Conservation (phyloP, 2,888 invertebrate species). For the Eudasyphora cyanicolor region DNA sequence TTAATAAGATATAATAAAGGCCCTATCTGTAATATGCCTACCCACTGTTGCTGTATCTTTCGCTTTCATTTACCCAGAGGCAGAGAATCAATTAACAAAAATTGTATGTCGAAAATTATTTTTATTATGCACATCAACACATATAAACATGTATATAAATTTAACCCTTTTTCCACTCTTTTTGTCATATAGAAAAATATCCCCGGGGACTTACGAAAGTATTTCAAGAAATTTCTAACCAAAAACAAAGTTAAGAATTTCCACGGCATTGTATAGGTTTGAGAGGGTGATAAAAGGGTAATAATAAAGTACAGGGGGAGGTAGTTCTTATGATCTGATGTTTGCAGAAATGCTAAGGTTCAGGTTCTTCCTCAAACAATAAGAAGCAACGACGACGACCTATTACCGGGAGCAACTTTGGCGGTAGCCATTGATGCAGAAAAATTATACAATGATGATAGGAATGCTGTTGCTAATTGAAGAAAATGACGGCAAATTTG, state of each 20-base stretch:
- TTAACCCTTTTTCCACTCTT: conserved; percentile 11
- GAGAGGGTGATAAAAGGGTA: background rate
- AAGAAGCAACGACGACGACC: background rate
- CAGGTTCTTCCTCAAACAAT: background rate
- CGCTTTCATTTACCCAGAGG: background rate
- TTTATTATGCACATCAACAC: conserved; percentile 25
- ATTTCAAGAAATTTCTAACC: background rate
- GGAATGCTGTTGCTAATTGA: conserved; percentile 22
- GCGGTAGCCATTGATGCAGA: background rate
- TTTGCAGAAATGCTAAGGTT: conserved; percentile 33
- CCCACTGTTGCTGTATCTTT: background rate
- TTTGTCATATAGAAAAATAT: conserved; percentile 11
- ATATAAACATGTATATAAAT: conserved; percentile 14
- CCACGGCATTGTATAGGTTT: background rate
- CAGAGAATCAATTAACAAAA: conserved; percentile 33
- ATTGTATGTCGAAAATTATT: conserved; percentile 34
- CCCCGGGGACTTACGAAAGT: background rate
- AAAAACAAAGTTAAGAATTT: conserved; percentile 23
- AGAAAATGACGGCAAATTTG: background rate
- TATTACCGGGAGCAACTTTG: conserved; percentile 23
- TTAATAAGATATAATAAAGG: background rate
- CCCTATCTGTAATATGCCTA: no score
- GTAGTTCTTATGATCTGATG: conserved; percentile 5
- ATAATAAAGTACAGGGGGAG: no score
- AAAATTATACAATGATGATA: background rate